Base-by-base conservation (phyloP, 2,797 vertebrate species). In the Picus viridis region DNA sequence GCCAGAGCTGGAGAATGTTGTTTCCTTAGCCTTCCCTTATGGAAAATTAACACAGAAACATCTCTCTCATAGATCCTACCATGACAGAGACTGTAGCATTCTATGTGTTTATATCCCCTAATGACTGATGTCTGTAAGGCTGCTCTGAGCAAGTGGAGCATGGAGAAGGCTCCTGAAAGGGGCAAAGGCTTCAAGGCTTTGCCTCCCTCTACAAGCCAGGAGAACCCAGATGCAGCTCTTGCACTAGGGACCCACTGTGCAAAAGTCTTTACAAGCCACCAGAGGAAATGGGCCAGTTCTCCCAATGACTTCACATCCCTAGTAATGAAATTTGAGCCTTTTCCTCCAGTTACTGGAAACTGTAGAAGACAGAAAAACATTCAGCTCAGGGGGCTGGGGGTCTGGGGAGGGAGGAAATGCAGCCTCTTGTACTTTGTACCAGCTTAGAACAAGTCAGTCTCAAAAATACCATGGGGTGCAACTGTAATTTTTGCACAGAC, bases 141-240 rank as follows among this genome's bases (percentile, higher is more conserved):
- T 83, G 68, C 45, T 64, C 45, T 20, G 24, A 68, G 29, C 27
- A 39, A 32, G 41, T 0, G 0, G 13, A 71, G 29, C 8, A 15
- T 12, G 34, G 36, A 49, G 53, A 76, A 88, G 17, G 3, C 49
- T 20, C 29, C 47, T 36, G 64, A 72, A 70, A 9, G 2, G 8
- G 20, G 4, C 1, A 47, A 47, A 30, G 49, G 18, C 24, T 89
- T 1, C 51, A 39, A 30, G 54, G 18, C 22, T 89, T 77, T 80
- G 32, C 11, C 6, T 8, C 12, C 12, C 0, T 0, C 4, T 56
- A 2, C 1, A 4, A 29, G n/a, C 30, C 45, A 58, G 36, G 34
- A 82, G 13, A 26, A 29, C 62, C n/a, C 34, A 56, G 49, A 83
- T 29, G 8, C 17, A n/a, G 6, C 10, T 49, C 17, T 53, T 1